These are phyloP conservation scores for Tenualosa thibaudeaui DNA, from an alignment of 2,797 vertebrate species.

Conservation along the genomic window DNA sequence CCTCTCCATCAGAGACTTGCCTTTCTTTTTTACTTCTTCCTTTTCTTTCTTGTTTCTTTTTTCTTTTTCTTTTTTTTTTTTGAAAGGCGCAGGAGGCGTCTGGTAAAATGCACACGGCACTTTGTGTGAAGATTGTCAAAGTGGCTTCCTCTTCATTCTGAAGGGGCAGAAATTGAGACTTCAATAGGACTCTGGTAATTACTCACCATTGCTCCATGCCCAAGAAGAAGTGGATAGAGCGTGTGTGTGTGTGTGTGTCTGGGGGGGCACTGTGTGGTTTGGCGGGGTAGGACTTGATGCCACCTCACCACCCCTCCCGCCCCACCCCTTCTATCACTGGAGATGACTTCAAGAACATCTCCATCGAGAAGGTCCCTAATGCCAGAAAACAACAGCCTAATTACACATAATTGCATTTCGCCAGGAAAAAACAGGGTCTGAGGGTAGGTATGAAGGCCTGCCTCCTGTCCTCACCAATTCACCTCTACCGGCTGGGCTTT, in stretches of 20 bases:
- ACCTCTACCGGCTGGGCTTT: constrained; percentile 61
- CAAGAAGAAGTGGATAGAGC: constrained; percentile 47
- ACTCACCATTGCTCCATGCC: constrained; percentile 51
- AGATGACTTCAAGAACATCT: constrained; percentile 91
- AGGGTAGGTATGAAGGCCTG: constrained; percentile 61
- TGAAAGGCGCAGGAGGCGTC: constrained; percentile 62
- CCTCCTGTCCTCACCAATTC: constrained; percentile 63
- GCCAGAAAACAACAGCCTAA: constrained; percentile 93
- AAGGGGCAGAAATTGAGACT: constrained; percentile 86
- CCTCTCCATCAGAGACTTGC: constrained; percentile 80
- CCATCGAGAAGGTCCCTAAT: constrained; percentile 67
- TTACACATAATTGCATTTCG: constrained; percentile 88
- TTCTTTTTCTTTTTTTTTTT: neutral
- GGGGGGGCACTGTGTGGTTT: neutral
- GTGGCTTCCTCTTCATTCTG: constrained; percentile 70
- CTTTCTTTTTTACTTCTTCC: neutral
- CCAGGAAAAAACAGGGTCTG: constrained; percentile 78
- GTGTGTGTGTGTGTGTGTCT: constrained; percentile 37
- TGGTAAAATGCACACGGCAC: constrained; percentile 75
- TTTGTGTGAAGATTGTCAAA: constrained; percentile 74
- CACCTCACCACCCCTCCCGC: neutral
- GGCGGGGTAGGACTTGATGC: neutral
- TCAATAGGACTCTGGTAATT: constrained; percentile 96
- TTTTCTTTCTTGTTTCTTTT: constrained; percentile 45
- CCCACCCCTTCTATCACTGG: constrained; percentile 62